These are phyloP conservation scores for Phodopus roborovskii DNA, from an alignment of 2,113 vertebrate species.

Conservation along the genomic window DNA sequence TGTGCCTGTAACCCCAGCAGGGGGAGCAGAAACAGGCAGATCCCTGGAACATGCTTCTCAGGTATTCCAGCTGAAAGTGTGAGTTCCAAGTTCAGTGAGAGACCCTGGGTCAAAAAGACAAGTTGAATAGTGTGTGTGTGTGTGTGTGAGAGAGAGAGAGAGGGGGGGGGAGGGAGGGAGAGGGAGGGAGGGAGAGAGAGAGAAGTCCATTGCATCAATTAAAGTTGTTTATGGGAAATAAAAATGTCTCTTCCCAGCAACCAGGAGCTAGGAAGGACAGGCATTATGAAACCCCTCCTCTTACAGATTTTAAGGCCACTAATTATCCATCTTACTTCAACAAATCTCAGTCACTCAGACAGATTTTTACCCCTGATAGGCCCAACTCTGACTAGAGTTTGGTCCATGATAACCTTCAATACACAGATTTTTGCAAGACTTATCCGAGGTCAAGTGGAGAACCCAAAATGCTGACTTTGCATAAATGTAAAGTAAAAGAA, in stretches of 20 bases:
- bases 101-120: neutral
- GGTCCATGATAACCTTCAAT: neutral
- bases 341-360: neutral
- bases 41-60: too few species aligned
- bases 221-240: neutral
- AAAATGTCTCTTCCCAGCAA: neutral
- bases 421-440: neutral
- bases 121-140: neutral
- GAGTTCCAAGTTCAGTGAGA: neutral
- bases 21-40: neutral
- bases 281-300: neutral
- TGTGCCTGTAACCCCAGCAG: too few species aligned
- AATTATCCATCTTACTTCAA: neutral
- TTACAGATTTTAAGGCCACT: neutral
- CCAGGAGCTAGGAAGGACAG: neutral
- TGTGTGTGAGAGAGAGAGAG: too few species aligned
- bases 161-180: too few species aligned
- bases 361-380: neutral
- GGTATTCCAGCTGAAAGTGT: neutral
- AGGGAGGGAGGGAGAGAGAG: too few species aligned
- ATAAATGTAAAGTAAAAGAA: neutral
- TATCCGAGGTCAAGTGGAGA: neutral
- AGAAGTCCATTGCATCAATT: too few species aligned
- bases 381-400: neutral
- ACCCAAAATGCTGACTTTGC: constrained; percentile 24